Evolutionary conservation across 1,140 invertebrate species (phyloP), one percentile per base, ranked within the genome.

Genomic region (Lepidostoma basale): DNA sequence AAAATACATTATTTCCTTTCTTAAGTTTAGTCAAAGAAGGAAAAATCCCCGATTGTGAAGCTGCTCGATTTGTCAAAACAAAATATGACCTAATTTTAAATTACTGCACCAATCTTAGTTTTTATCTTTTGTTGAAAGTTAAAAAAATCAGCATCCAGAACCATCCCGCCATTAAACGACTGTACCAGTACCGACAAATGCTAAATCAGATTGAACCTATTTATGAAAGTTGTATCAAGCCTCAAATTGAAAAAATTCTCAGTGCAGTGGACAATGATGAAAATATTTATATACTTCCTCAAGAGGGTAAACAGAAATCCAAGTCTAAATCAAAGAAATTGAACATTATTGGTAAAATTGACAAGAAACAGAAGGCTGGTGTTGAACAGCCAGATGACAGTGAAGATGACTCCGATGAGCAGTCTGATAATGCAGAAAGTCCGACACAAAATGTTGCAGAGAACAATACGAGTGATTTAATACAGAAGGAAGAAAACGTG

Each of bases 71-170:
- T 81, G 78, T 94, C 5, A 83, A 85, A 76, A 87, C 86, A 4
- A 90, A 92, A 74, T 88, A 89, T 76, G 84, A 90, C 71, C 76
- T 93, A 10, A 85, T 89, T 71, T 79, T 92, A 68, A 92, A 92
- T 78, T 97, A 97, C 76, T 92, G 89, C 72, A 88, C 87, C 16
- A 96, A 97, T 78, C 89, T 97, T 18, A 86, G 87, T 23, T 96
- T 93, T 80, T 98, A 96, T 79, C 76, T 97, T 65, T 83, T 94
- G 69, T 74, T 97, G 1, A 96, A 95, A 84, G 83, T 88, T 40
- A 90, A 90, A 77, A 88, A 86, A 69, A 78, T 85, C 30, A 82
- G 85, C 56, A 83, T 93, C 14, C 86, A 89, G 73, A 88, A 88
- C 68, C 96, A 98, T 86, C 95, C 95, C 26, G 88, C 97, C 26